Conservation (phyloP, 2,797 vertebrate genomes). For the Diceros bicornis region DNA sequence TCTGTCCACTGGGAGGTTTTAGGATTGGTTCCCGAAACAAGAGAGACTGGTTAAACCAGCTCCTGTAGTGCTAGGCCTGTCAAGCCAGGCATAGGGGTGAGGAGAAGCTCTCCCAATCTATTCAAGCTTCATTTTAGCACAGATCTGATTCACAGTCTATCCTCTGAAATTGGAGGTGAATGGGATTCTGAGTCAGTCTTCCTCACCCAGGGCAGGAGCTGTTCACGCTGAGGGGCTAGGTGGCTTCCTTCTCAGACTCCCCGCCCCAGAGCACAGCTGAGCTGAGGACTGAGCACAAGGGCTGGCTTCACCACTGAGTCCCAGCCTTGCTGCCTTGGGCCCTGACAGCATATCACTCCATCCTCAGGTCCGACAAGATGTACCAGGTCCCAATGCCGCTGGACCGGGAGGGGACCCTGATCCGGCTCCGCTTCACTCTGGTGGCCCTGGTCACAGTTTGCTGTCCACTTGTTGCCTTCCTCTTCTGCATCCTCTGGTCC, state of each 20-base stretch:
- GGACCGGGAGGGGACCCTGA: conserved; percentile 93
- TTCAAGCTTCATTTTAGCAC: not conserved
- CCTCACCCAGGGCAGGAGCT: not conserved
- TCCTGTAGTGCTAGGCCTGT: not conserved
- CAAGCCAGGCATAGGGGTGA: not conserved
- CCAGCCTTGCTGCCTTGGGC: conserved; percentile 24
- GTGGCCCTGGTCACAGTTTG: conserved; percentile 92
- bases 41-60: conserved; percentile 56
- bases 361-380: conserved; percentile 90
- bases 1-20: conserved; percentile 27
- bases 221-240: not conserved
- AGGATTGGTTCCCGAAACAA: conserved; percentile 64
- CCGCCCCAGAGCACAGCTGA: not conserved
- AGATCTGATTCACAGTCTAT: not conserved
- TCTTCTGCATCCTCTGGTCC: conserved; percentile 93
- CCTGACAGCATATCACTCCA: conserved; percentile 62
- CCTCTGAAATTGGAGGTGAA: conserved; percentile 57
- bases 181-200: conserved; percentile 59
- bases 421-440: conserved; percentile 92
- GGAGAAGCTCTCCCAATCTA: not conserved
- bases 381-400: conserved; percentile 91
- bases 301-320: not conserved
- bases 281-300: conserved; percentile 13
- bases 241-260: conserved; percentile 21
- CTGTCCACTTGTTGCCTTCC: conserved; percentile 93